phyloP scores from a whole-genome alignment of 2,113 vertebrate genomes.

The Thinocorus orbignyianus region DNA sequence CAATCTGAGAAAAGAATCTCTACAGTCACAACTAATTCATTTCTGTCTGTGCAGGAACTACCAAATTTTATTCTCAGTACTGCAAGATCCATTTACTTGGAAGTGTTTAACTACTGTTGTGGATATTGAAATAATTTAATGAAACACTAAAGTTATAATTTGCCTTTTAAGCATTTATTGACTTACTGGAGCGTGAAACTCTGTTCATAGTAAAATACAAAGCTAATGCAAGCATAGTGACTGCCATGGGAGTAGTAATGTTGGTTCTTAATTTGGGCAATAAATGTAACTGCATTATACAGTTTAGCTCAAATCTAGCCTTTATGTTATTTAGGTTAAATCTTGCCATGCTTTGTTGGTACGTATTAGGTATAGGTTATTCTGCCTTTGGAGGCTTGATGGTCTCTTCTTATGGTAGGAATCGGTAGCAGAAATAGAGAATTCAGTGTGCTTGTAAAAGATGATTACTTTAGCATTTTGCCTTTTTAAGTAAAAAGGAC shows the following conservation, averaged over 20 bases:
- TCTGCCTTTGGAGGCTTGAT: background rate
- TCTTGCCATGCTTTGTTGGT: background rate
- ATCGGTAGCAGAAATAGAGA: background rate
- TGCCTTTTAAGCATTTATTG: background rate
- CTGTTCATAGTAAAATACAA: background rate
- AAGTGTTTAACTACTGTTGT: background rate
- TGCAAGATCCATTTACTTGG: background rate
- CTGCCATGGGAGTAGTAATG: background rate
- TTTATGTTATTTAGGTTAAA: background rate
- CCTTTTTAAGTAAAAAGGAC: background rate
- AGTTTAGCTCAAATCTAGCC: background rate
- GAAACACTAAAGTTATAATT: background rate
- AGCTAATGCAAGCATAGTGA: background rate
- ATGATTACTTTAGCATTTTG: background rate
- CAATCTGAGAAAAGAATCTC: background rate
- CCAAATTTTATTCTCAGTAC: background rate
- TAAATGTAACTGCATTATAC: background rate
- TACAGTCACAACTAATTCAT: background rate
- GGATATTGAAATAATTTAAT: background rate
- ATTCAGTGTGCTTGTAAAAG: background rate
- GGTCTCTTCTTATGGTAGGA: background rate
- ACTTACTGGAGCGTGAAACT: background rate
- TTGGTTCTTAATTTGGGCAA: background rate
- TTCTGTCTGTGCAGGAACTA: background rate
- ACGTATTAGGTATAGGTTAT: background rate